A percentile compares a stretch with the other conserved stretches of the same genome.
phyloP scores from a whole-genome alignment of 2,797 vertebrate species.

The Pangasius krempfi region DNA sequence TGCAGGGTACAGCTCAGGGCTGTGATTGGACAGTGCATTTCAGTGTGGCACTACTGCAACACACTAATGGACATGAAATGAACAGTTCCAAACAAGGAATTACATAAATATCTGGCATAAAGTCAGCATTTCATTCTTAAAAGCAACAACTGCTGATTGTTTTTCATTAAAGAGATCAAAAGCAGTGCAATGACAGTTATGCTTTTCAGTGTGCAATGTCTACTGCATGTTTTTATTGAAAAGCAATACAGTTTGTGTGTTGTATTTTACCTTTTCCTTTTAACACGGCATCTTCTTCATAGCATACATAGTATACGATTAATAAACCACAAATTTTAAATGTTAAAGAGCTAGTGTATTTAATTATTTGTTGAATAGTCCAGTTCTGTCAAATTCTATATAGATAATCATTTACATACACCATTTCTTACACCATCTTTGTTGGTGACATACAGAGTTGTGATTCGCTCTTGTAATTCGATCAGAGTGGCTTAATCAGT shows the following conservation, averaged over 20 bases:
- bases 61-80: too few species aligned
- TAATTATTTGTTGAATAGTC: neutral
- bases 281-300: neutral
- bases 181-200: neutral
- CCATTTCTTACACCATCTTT: neutral
- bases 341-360: neutral
- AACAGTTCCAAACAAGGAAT: too few species aligned
- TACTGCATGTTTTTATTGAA: neutral
- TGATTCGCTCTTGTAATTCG: neutral
- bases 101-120: too few species aligned
- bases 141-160: neutral
- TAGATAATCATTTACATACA: neutral
- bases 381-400: neutral
- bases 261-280: neutral
- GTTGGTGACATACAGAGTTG: neutral
- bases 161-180: neutral
- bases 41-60: too few species aligned
- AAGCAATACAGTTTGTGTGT: neutral
- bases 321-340: neutral
- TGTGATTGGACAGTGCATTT: too few species aligned
- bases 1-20: too few species aligned
- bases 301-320: neutral
- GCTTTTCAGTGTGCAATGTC: neutral
- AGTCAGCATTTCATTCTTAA: neutral
- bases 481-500: neutral